Conservation (phyloP, 2,888 invertebrate species). For the Lasioglossum leucozonium region DNA sequence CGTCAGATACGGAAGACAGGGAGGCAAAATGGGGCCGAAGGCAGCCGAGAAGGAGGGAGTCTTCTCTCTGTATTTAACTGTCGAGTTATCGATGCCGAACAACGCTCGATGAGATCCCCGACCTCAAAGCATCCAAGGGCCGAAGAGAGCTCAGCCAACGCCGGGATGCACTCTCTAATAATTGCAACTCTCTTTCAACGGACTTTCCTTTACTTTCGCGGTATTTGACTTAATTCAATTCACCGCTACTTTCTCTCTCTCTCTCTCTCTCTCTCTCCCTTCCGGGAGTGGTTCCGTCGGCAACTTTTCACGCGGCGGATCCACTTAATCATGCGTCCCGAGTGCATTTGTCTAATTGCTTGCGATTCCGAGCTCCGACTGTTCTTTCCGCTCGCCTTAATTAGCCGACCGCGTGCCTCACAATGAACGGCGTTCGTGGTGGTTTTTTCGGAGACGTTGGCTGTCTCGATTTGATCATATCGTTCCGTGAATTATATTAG, state of each 20-base stretch:
- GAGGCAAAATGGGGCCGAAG: constrained; percentile 52
- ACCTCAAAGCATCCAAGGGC: constrained; percentile 62
- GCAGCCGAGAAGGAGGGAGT: constrained; percentile 56
- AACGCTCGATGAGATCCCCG: constrained; percentile 62
- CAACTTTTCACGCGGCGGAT: constrained; percentile 32
- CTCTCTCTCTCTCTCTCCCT: neutral
- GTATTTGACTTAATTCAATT: constrained; percentile 53
- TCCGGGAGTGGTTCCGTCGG: neutral
- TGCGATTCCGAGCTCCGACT: neutral
- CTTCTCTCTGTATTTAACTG: constrained; percentile 67
- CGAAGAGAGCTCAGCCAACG: constrained; percentile 34
- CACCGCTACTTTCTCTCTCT: neutral
- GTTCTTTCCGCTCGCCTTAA: neutral
- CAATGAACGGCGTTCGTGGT: no score
- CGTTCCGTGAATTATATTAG: no score
- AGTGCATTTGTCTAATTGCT: constrained; percentile 37
- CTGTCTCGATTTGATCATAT: no score
- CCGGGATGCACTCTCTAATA: constrained; percentile 63
- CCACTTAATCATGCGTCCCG: constrained; percentile 36
- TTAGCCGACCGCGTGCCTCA: neutral
- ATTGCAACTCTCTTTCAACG: constrained; percentile 45
- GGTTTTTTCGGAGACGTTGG: no score
- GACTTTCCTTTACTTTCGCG: constrained; percentile 10
- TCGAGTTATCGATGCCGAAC: constrained; percentile 70
- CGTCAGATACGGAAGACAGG: constrained; percentile 62